These are phyloP conservation scores for Cavia aperea DNA, from an alignment of 2,113 vertebrate genomes.

Conservation along the genomic window DNA sequence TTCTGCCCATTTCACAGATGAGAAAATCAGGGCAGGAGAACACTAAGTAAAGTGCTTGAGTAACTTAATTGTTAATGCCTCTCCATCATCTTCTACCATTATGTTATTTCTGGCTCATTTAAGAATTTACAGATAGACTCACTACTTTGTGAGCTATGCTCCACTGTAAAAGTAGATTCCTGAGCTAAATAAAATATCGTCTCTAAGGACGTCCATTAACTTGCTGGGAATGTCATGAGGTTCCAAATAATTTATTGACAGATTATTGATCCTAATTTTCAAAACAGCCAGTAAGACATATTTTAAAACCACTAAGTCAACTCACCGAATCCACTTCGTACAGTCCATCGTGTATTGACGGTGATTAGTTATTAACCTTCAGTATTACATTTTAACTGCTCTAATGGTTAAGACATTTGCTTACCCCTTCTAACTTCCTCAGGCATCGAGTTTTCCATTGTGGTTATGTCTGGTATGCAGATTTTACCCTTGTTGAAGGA, in stretches of 20 bases:
- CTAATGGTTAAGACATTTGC: neutral
- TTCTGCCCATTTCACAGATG: neutral
- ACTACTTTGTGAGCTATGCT: neutral
- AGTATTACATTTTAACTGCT: conserved; percentile 34
- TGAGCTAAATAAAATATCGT: neutral
- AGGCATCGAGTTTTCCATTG: neutral
- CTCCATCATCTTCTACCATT: neutral
- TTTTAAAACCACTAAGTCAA: neutral
- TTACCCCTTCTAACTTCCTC: neutral
- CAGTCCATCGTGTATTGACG: conserved; percentile 30
- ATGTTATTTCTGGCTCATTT: neutral
- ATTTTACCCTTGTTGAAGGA: neutral
- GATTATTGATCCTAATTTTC: neutral
- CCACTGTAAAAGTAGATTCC: neutral
- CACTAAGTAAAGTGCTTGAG: neutral
- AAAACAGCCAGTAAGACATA: neutral
- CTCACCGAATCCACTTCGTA: neutral
- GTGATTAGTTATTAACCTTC: conserved; percentile 40
- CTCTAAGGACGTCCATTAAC: conserved; percentile 9
- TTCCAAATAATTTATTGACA: conserved; percentile 3
- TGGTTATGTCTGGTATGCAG: neutral
- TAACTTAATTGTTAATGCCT: neutral
- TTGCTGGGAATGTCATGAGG: neutral
- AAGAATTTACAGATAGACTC: neutral
- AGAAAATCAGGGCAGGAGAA: neutral